Conservation (phyloP, 30 jellyfish, hydroid and myxozoan species). For the Aurelia sp. region DNA sequence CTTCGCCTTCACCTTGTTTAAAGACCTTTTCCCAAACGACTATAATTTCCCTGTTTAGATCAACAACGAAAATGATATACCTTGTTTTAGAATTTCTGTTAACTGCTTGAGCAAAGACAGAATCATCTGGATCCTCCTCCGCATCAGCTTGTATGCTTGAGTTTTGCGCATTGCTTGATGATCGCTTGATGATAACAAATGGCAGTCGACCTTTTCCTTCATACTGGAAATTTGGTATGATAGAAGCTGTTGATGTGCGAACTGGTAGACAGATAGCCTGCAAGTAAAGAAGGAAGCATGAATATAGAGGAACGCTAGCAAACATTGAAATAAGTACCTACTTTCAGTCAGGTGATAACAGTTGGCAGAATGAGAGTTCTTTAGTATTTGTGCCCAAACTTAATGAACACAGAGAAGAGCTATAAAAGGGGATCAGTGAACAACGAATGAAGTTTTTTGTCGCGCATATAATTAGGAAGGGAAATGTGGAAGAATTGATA, state of each 20-base stretch:
- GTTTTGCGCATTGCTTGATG: slow-evolving; percentile 1
- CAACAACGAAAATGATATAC: background rate
- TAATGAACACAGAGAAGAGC: too few relatives aligned
- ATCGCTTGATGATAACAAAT: slow-evolving; percentile 51
- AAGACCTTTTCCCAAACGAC: too few relatives aligned
- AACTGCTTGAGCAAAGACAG: slow-evolving; percentile 17
- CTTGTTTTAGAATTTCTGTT: background rate
- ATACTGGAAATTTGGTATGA: slow-evolving; percentile 81
- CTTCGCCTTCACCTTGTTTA: too few relatives aligned
- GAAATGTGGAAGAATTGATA: too few relatives aligned
- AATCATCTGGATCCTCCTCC: slow-evolving; percentile 24
- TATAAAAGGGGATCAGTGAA: too few relatives aligned
- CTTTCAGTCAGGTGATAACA: too few relatives aligned
- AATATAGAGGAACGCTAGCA: background rate
- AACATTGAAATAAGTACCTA: too few relatives aligned
- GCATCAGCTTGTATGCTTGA: slow-evolving; percentile 1
- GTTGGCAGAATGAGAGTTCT: too few relatives aligned
- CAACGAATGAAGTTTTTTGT: too few relatives aligned
- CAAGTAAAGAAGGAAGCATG: slow-evolving; percentile 1
- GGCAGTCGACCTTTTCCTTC: slow-evolving; percentile 82
- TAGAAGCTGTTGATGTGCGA: slow-evolving; percentile 60
- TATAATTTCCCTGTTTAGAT: too few relatives aligned
- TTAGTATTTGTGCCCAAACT: too few relatives aligned
- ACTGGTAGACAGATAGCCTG: slow-evolving; percentile 81
- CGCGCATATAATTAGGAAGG: too few relatives aligned